phyloP scores from a whole-genome alignment of 2,113 vertebrate genomes.

The Athene cunicularia region DNA sequence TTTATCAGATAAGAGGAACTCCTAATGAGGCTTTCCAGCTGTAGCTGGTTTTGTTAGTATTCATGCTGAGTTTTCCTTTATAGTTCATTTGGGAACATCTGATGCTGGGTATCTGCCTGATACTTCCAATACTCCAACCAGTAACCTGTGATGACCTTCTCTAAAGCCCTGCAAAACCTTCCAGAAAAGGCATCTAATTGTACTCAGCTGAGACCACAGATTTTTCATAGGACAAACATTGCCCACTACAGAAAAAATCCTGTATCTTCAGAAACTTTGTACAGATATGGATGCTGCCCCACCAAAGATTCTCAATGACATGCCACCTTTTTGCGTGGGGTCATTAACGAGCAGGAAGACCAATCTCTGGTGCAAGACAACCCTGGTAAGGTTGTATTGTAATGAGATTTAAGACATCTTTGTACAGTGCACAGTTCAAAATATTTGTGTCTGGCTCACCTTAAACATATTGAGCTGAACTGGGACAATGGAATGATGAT shows the following conservation, averaged over 20 bases:
- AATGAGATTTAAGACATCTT: neutral
- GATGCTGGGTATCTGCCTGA: neutral
- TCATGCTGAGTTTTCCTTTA: neutral
- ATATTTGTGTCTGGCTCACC: neutral
- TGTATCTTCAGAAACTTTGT: neutral
- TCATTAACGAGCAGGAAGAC: neutral
- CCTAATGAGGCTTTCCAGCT: neutral
- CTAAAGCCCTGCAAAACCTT: neutral
- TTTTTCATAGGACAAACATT: neutral
- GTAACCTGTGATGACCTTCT: neutral
- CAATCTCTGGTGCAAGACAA: neutral
- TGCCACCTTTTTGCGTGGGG: rapidly evolving
- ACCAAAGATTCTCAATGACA: neutral
- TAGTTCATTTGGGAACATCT: neutral
- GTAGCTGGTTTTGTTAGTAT: neutral
- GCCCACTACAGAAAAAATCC: neutral
- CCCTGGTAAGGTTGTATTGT: neutral
- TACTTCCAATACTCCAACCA: neutral
- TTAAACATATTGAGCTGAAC: neutral
- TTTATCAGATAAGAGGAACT: neutral
- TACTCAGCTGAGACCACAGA: neutral
- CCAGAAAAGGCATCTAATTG: neutral
- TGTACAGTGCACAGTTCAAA: neutral
- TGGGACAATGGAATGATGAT: rapidly evolving
- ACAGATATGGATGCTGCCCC: neutral